Evolutionary conservation across 2,888 invertebrate genomes (phyloP), one percentile per base, ranked within the genome.

Genomic region (Icerya purchasi): DNA sequence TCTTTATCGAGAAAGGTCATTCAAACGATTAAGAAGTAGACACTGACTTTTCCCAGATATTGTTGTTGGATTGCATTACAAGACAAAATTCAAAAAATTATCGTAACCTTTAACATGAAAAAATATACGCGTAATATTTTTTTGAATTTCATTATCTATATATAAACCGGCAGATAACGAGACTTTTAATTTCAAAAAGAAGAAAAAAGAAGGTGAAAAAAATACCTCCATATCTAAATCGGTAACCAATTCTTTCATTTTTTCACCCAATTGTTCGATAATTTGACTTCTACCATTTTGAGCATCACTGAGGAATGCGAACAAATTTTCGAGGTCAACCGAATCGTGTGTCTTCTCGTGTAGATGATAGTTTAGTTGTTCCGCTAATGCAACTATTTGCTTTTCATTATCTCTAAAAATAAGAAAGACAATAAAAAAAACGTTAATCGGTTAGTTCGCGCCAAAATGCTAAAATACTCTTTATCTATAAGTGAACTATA

Each of bases 301-400:
- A 50, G 86, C 83, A 66, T 90, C 90, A 0, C 87, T 86, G 22
- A 91, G 75, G 73, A 91, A 91, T 61, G 88, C 88, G 73, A 91
- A 91, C 66, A 91, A 74, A 71, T 89, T 89, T 72, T 91, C 91
- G 67, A 91, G 73, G 70, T 90, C 89, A 0, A 90, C 85, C 0
- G 86, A 83, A 68, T 86, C 86, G 8, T 81, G 65, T 5, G 66
- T 64, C 49, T 66, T 67, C 18, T 66, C 65, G 23, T 69, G 69
- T 65, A 81, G 72, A 63, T 79, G 78, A 0, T 79, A 77, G 68
- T 81, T 83, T 54, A 83, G 72, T 66, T 83, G 81, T 67, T 83
- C 82, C 0, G 83, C 81, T n/a, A 84, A 70, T 0, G 80, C 81
- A 1, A 78, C 80, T 55, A 84, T 79, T 72, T 83, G 82, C 67